Evolutionary conservation across 2,888 invertebrate genomes (phyloP).

Genomic region (Volucella inanis): DNA sequence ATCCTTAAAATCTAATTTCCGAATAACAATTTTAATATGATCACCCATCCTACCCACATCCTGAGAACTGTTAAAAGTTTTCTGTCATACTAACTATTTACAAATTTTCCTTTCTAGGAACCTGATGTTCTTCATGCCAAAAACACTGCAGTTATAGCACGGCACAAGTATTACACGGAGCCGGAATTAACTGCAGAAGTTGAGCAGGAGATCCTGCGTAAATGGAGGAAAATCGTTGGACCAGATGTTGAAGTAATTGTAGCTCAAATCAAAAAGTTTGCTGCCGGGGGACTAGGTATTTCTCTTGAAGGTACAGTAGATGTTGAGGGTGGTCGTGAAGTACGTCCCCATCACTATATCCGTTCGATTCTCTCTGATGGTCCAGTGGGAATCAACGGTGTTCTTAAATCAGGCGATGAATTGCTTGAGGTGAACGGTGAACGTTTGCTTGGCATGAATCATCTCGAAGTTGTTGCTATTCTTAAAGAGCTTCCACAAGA

Average conservation of each 20-base stretch:
- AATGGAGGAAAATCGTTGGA: constrained; percentile 93
- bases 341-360: constrained; percentile 99
- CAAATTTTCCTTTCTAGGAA: constrained; percentile 69
- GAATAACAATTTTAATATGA: neutral
- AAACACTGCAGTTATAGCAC: constrained; percentile 77
- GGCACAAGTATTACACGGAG: constrained; percentile 82
- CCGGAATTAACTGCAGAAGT: constrained; percentile 87
- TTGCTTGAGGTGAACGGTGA: constrained; percentile 96
- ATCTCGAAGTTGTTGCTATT: constrained; percentile 96
- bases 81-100: neutral
- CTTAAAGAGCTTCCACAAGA: constrained; percentile 95
- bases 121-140: constrained; percentile 78
- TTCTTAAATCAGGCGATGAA: constrained; percentile 96
- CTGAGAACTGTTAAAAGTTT: neutral
- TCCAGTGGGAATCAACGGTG: constrained; percentile 96
- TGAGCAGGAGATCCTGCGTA: constrained; percentile 90
- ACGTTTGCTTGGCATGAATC: constrained; percentile 93
- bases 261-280: constrained; percentile 92
- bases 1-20: neutral
- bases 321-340: constrained; percentile 97
- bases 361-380: constrained; percentile 98
- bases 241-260: constrained; percentile 90
- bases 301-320: constrained; percentile 99
- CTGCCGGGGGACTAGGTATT: constrained; percentile 97
- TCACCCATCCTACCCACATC: neutral